A percentile compares a stretch with the other conserved stretches of the same genome.
Conservation (phyloP, 2,113 vertebrate genomes). For the Gavialis gangeticus region DNA sequence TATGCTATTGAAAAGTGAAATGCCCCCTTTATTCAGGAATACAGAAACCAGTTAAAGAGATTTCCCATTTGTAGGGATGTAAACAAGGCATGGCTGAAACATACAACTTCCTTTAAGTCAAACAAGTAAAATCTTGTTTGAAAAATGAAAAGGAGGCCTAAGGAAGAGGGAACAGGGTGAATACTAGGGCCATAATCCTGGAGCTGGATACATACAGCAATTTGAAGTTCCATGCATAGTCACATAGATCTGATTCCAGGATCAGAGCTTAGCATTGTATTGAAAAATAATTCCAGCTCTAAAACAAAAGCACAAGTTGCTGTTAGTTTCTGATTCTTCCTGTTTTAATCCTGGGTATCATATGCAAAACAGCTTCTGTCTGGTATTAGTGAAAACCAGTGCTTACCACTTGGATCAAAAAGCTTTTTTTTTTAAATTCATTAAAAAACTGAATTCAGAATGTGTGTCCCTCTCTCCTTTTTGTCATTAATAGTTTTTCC, state of each 20-base stretch:
- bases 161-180: background rate
- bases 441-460: constrained; percentile 65
- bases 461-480: constrained; percentile 60
- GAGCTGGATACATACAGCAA: background rate
- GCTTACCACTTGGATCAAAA: constrained; percentile 12
- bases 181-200: constrained; percentile 38
- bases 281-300: background rate
- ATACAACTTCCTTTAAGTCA: constrained; percentile 43
- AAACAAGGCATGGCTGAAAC: background rate
- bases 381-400: constrained; percentile 57
- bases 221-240: no score
- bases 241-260: no score
- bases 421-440: background rate
- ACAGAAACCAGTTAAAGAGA: constrained; percentile 66
- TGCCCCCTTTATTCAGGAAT: constrained; percentile 77
- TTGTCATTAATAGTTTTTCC: constrained; percentile 54
- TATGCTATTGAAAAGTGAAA: constrained; percentile 46
- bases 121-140: background rate
- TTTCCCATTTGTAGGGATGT: constrained; percentile 74
- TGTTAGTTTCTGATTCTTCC: constrained; percentile 20
- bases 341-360: constrained; percentile 32
- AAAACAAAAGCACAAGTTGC: background rate
- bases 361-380: constrained; percentile 10
- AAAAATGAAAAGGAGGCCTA: background rate
- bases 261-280: background rate